Evolutionary conservation across 2,113 vertebrate species (phyloP).

Genomic region (Limnothrissa miodon): DNA sequence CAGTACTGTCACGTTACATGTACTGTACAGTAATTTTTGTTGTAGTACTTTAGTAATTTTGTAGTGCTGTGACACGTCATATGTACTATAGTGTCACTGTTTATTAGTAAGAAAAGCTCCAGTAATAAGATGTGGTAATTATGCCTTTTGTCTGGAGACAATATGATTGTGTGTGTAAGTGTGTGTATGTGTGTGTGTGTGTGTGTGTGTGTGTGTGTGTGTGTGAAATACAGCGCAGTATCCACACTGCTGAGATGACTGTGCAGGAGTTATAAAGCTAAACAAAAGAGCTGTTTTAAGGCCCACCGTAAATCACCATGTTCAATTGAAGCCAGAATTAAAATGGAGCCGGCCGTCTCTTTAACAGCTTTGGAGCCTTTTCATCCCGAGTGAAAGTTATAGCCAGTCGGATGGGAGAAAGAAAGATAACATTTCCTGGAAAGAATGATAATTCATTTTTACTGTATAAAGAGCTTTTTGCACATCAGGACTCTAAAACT

Average conservation of each 20-base stretch:
- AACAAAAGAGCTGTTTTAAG: constrained; percentile 15
- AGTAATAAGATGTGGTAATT: no score
- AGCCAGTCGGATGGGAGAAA: not conserved
- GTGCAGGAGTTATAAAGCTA: not conserved
- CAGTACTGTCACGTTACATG: no score
- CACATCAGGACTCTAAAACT: no score
- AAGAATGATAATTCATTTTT: not conserved
- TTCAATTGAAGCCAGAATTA: not conserved
- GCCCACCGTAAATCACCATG: not conserved
- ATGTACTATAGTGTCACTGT: no score
- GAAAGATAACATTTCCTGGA: not conserved
- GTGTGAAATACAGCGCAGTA: not conserved
- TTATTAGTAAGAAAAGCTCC: no score
- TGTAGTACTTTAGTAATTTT: no score
- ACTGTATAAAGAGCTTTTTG: not conserved
- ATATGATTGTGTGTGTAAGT: no score
- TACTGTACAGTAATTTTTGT: no score
- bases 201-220: no score
- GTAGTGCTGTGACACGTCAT: no score
- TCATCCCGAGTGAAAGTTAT: not conserved
- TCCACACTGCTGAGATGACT: not conserved
- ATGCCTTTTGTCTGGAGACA: not conserved
- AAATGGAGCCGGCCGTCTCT: not conserved
- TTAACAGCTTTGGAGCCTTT: not conserved
- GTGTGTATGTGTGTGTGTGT: no score